A percentile compares a stretch with the other conserved stretches of the same genome.
These are phyloP conservation scores for Papilio protenor DNA, from an alignment of 2,888 invertebrate genomes.

Conservation along the genomic window DNA sequence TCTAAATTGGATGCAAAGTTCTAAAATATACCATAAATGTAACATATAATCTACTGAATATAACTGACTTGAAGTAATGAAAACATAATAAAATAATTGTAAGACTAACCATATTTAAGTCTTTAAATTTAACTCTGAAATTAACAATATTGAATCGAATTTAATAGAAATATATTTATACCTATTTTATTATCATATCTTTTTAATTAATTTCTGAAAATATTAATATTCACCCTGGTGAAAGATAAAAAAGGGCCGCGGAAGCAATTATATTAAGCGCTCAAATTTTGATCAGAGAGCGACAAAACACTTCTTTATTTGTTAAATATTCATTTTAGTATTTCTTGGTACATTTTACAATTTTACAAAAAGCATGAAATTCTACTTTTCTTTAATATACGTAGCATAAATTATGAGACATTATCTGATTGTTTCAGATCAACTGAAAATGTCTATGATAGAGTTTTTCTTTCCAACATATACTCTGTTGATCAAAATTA, in stretches of 20 bases:
- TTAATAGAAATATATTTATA: too few relatives aligned
- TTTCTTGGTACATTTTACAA: not conserved
- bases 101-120: not conserved
- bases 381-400: not conserved
- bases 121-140: not conserved
- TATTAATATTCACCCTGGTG: not conserved
- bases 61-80: not conserved
- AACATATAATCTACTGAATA: not conserved
- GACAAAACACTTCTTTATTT: slow-evolving; percentile 3
- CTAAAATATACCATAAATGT: not conserved
- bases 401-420: not conserved
- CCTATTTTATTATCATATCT: not conserved
- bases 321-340: not conserved
- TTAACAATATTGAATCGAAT: not conserved
- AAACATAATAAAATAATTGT: too few relatives aligned
- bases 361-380: not conserved
- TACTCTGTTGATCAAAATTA: slow-evolving; percentile 5
- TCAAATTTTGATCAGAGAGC: not conserved
- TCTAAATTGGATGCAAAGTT: not conserved
- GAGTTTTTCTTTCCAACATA: not conserved
- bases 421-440: not conserved
- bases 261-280: not conserved
- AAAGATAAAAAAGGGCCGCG: not conserved
- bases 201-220: not conserved
- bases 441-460: not conserved